phyloP scores from a whole-genome alignment of 2,888 invertebrate species.

The Philereme transversata region DNA sequence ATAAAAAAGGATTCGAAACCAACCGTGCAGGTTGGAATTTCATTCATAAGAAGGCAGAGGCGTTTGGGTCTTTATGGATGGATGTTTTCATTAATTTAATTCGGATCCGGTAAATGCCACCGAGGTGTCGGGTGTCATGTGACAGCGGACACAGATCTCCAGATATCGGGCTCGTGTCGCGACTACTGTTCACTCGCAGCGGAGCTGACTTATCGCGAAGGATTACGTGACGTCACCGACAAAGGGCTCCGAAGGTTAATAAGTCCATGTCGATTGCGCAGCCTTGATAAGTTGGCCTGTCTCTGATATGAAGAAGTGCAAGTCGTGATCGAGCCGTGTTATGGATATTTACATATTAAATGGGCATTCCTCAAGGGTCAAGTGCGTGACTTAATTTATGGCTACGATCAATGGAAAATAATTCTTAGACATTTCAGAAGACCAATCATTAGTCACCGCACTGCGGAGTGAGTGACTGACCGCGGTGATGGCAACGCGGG shows the following conservation, averaged over 20 bases:
- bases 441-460: conserved; percentile 69
- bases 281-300: conserved; percentile 40
- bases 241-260: conserved; percentile 29
- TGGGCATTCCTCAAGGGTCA: conserved; percentile 67
- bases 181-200: conserved; percentile 63
- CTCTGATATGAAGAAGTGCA: conserved; percentile 54
- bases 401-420: conserved; percentile 69
- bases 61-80: conserved; percentile 82
- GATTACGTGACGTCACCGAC: conserved; percentile 42
- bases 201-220: conserved; percentile 23
- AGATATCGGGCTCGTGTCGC: conserved; percentile 65
- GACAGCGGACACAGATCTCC: conserved; percentile 60
- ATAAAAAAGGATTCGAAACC: conserved; percentile 80
- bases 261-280: conserved; percentile 31
- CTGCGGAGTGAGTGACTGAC: conserved; percentile 34
- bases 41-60: conserved; percentile 85
- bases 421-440: conserved; percentile 69
- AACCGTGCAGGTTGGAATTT: conserved; percentile 78
- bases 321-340: conserved; percentile 60
- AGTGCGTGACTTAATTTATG: conserved; percentile 75
- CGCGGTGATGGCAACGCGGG: conserved; percentile 46
- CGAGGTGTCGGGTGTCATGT: conserved; percentile 71
- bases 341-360: conserved; percentile 68
- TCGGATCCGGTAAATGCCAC: conserved; percentile 69
- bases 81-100: conserved; percentile 84